Evolutionary conservation across 2,797 vertebrate species (phyloP).

Genomic region (Hylomyscus alleni): DNA sequence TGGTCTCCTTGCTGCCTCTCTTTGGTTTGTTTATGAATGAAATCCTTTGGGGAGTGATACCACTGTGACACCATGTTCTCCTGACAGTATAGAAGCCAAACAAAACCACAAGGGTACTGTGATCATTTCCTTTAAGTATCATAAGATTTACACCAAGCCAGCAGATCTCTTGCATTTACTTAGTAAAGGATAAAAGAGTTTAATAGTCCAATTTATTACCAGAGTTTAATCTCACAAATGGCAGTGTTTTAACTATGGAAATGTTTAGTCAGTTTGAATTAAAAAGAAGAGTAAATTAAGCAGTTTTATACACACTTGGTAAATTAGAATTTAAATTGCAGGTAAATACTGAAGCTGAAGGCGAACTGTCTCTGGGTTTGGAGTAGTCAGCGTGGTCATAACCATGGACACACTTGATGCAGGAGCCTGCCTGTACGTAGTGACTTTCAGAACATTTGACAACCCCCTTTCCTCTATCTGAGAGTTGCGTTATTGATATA

Average conservation of each 20-base stretch:
- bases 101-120: slow-evolving; percentile 83
- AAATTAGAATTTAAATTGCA: not conserved
- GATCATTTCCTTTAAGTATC: slow-evolving; percentile 81
- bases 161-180: slow-evolving; percentile 75
- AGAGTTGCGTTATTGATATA: not conserved
- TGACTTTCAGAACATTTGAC: not conserved
- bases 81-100: slow-evolving; percentile 83
- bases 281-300: slow-evolving; percentile 24
- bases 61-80: slow-evolving; percentile 82
- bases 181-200: slow-evolving; percentile 67
- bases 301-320: not conserved
- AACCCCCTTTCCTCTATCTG: not conserved
- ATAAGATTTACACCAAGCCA: slow-evolving; percentile 75
- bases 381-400: not conserved
- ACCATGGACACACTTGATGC: not conserved
- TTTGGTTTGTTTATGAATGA: slow-evolving; percentile 85
- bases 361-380: not conserved
- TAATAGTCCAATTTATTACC: slow-evolving; percentile 47
- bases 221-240: slow-evolving; percentile 63
- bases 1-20: slow-evolving; percentile 85
- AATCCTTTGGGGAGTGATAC: slow-evolving; percentile 81
- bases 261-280: slow-evolving; percentile 58
- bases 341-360: not conserved
- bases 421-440: not conserved
- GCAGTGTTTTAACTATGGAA: slow-evolving; percentile 63